Base-by-base conservation (phyloP, 2,113 vertebrate species). In the Atlantisia rogersi region DNA sequence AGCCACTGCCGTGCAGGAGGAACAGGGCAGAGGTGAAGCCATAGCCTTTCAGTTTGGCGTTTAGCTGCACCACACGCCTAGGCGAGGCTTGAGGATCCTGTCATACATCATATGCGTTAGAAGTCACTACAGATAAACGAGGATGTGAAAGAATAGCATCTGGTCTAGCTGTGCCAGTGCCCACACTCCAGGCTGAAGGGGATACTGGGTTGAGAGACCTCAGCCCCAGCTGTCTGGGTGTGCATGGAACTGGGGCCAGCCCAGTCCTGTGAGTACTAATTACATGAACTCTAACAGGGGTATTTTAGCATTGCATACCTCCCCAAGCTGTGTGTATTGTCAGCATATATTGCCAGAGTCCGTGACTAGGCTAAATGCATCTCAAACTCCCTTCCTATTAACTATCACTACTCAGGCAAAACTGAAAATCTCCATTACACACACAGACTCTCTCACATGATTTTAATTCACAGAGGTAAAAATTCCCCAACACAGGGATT, bases 21-120 rank as follows among this genome's bases (percentile, higher is more conserved):
- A 59, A 9, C 5, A 2, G 18, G 31, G 56, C 0, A 0, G 18
- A 26, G 48, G 5, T 10, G 63, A 10, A 69, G 31, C 0, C 0
- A 14, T 2, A 4, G 32, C 7, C 1, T 22, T 37, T 29, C 1
- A 0, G 29, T 16, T 37, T 32, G 11, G 0, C 6, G 2, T 19
- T 28, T 3, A 12, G 48, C 53, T 55, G 42, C n/a, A 22, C 8
- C 8, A 8, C 67, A 12, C 55, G 6, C 53, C 29, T 5, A 31
- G 62, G 52, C 2, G 35, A 71, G n/a, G 56, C 55, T 58, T 8
- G 29, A 39, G 40, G 40, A 31, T 78, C 46, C 65, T 32, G 22
- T 9, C 28, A 1, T 25, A 5, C 6, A 21, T 78, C 52, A 21
- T 17, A 0, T 3, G 21, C 5, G 0, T 14, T 55, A 26, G 24